Conservation (phyloP, 92 coral and sea anemone genomes). For the Palythoa caribaeorum region DNA sequence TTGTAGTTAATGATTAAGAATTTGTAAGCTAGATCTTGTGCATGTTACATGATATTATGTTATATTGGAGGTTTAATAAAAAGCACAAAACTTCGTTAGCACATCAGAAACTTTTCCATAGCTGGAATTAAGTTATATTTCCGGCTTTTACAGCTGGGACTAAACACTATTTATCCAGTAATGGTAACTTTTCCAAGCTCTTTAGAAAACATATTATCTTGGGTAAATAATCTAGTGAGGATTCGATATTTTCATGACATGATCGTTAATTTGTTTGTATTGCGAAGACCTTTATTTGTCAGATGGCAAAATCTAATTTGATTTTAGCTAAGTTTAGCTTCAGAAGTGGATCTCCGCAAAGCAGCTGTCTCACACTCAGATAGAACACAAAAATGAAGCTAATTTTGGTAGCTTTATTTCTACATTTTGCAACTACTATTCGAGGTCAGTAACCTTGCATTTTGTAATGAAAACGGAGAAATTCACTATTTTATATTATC, state of each 20-base stretch:
- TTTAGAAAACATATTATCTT: conserved; percentile 13
- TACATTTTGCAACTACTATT: neutral
- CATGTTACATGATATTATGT: neutral
- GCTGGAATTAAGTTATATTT: neutral
- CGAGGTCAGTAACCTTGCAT: neutral
- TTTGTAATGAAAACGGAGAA: too few species aligned
- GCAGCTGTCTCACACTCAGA: conserved; percentile 13
- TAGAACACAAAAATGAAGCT: conserved; percentile 14
- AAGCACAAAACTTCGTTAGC: neutral
- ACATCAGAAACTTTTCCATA: neutral
- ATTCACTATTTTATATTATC: too few species aligned
- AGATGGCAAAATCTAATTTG: conserved; percentile 7
- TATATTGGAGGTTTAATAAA: neutral
- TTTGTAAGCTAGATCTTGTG: neutral
- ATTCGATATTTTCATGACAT: conserved; percentile 28
- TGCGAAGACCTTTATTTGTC: conserved; percentile 1
- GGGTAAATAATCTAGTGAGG: neutral
- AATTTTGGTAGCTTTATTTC: conserved; percentile 8
- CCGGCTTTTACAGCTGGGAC: neutral
- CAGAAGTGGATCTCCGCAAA: neutral
- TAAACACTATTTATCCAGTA: neutral
- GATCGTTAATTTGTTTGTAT: conserved; percentile 17
- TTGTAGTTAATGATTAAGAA: neutral
- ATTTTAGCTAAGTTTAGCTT: neutral
- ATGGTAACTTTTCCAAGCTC: neutral